A percentile compares a stretch with the other conserved stretches of the same genome.
phyloP scores from a whole-genome alignment of 2,888 invertebrate genomes.

The Digitonthophagus gazella region DNA sequence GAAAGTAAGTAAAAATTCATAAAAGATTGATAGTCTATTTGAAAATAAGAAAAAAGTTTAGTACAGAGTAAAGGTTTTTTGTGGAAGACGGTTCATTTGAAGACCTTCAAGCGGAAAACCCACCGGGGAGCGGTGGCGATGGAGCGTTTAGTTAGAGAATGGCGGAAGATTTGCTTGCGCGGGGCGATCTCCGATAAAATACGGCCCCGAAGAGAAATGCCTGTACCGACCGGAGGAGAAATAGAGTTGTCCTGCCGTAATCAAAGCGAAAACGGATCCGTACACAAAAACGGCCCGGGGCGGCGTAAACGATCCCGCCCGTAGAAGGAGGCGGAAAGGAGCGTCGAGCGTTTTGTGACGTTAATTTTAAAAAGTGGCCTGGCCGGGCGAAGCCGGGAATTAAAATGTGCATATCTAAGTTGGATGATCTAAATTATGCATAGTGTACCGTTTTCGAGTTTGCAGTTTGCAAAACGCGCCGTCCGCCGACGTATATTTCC shows the following conservation, averaged over 20 bases:
- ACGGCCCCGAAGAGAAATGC: background rate
- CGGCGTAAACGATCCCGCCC: background rate
- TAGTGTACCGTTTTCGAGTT: constrained; percentile 12
- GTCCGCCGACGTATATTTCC: constrained; percentile 9
- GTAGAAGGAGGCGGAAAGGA: background rate
- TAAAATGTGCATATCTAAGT: constrained; percentile 8
- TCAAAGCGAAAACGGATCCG: background rate
- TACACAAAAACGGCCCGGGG: background rate
- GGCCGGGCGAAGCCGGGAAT: constrained; percentile 3
- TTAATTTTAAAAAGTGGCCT: background rate
- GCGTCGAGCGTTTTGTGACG: background rate
- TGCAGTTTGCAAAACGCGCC: constrained; percentile 2
- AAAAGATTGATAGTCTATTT: no score
- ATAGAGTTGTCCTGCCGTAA: background rate
- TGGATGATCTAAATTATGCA: constrained; percentile 12
- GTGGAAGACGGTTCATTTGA: background rate
- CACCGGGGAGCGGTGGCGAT: background rate
- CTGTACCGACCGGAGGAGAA: background rate
- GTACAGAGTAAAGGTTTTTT: no score
- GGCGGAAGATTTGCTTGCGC: background rate
- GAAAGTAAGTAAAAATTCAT: no score
- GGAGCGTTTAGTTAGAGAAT: background rate
- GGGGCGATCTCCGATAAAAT: background rate
- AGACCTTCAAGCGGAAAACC: background rate
- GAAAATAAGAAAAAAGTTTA: no score